These are phyloP conservation scores for Dissostichus mawsoni DNA, from an alignment of 2,113 vertebrate genomes.

Conservation along the genomic window DNA sequence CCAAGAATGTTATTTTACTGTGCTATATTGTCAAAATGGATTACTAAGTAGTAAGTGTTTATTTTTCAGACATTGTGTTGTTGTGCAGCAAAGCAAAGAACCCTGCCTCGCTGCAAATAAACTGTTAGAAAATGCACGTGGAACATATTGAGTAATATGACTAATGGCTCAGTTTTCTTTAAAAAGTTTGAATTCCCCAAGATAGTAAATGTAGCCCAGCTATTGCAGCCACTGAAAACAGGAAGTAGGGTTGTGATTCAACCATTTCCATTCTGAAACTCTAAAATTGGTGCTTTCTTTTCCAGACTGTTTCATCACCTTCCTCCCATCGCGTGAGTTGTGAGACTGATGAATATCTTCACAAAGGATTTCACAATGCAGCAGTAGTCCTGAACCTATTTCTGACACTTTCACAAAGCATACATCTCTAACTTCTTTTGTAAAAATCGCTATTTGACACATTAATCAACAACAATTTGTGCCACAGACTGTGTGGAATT, in stretches of 20 bases:
- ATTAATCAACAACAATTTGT: slow-evolving; percentile 10
- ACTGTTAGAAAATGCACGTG: not conserved
- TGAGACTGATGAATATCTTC: slow-evolving; percentile 19
- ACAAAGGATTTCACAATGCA: slow-evolving; percentile 21
- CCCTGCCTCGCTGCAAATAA: not conserved
- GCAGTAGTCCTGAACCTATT: not conserved
- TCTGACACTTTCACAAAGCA: not conserved
- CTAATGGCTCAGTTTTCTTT: slow-evolving; percentile 10
- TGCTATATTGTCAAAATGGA: not conserved
- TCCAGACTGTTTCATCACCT: slow-evolving; percentile 59
- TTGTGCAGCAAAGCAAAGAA: not conserved
- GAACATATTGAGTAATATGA: slow-evolving; percentile 11
- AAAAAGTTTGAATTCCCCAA: slow-evolving; percentile 16
- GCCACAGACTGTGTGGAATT: not conserved
- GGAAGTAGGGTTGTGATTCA: slow-evolving; percentile 75
- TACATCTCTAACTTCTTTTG: not conserved
- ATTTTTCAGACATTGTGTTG: not conserved
- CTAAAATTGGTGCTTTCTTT: slow-evolving; percentile 67
- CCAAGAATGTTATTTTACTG: not conserved
- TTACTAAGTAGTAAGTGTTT: not conserved
- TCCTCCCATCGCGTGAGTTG: slow-evolving; percentile 26
- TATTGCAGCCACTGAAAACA: slow-evolving; percentile 63
- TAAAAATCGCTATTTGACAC: not conserved
- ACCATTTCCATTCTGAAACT: slow-evolving; percentile 69
- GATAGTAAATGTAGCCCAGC: slow-evolving; percentile 20